Conservation (phyloP, 2,113 vertebrate species). For the Megaceryle maxima region DNA sequence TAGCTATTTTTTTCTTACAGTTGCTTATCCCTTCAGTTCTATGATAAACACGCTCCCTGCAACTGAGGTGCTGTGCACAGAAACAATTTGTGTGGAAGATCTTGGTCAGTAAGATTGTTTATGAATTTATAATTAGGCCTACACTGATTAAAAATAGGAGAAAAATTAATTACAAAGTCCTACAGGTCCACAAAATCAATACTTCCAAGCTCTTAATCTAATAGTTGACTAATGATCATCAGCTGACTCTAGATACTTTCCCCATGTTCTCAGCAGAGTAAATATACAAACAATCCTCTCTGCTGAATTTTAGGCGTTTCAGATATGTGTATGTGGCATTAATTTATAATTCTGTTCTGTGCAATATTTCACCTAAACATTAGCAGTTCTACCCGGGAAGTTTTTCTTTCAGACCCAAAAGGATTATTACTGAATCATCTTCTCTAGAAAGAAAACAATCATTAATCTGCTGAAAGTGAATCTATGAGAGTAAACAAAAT, state of each 20-base stretch:
- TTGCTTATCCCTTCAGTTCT: background rate
- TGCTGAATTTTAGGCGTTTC: background rate
- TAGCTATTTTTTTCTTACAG: background rate
- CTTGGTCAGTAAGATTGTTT: background rate
- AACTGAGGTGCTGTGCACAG: background rate
- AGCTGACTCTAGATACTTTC: background rate
- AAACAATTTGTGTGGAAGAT: background rate
- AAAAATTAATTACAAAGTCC: conserved; percentile 29
- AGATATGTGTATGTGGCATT: background rate
- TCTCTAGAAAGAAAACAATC: conserved; percentile 6
- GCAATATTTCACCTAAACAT: conserved; percentile 35
- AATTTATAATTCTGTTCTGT: conserved; percentile 3
- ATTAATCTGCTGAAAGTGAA: conserved; percentile 38
- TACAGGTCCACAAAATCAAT: background rate
- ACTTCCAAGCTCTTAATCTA: background rate
- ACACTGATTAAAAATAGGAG: conserved; percentile 15
- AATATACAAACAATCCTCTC: background rate
- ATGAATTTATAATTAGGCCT: conserved; percentile 23
- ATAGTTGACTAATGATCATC: conserved; percentile 22
- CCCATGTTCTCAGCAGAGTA: background rate
- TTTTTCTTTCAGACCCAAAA: background rate
- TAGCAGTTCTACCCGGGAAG: background rate
- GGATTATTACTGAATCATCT: conserved; percentile 11
- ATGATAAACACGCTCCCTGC: background rate
- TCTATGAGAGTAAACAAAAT: conserved; percentile 26